These are phyloP conservation scores for Hetaerina titia DNA, from an alignment of 2,888 invertebrate genomes.

Conservation along the genomic window DNA sequence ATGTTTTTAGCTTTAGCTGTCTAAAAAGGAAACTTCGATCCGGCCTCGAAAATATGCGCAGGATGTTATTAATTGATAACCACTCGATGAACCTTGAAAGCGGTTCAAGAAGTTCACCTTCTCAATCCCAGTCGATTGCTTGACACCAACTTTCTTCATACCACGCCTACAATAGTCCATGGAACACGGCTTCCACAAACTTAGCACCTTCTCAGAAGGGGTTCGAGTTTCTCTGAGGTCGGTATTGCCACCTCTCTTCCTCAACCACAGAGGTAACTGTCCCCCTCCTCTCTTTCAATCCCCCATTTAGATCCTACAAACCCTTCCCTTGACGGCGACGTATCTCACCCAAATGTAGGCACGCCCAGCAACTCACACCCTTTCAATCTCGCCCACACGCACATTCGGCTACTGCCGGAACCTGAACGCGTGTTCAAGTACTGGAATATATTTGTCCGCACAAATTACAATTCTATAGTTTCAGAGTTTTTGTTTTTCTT, in stretches of 20 bases:
- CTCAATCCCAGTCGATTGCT: neutral
- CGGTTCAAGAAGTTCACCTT: neutral
- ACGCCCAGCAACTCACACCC: slow-evolving; percentile 27
- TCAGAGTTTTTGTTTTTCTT: no score
- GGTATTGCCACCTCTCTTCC: neutral
- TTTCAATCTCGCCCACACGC: slow-evolving; percentile 23
- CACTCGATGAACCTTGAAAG: neutral
- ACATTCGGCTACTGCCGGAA: neutral
- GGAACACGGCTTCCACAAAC: neutral
- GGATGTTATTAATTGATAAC: no score
- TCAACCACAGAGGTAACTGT: neutral
- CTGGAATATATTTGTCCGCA: neutral
- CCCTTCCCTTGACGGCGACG: slow-evolving; percentile 1
- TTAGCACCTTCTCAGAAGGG: slow-evolving; percentile 44
- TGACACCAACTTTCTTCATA: neutral
- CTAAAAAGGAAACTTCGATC: no score
- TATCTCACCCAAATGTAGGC: slow-evolving; percentile 41
- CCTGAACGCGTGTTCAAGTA: no score
- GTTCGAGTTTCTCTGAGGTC: slow-evolving; percentile 1
- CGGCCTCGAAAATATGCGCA: no score
- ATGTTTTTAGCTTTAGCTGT: no score
- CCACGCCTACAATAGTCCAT: slow-evolving; percentile 4
- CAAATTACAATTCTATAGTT: neutral
- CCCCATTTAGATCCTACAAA: slow-evolving; percentile 34
- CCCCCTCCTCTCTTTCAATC: neutral